Base-by-base conservation (phyloP, 1,140 invertebrate genomes). In the Coenobita brevimanus region DNA sequence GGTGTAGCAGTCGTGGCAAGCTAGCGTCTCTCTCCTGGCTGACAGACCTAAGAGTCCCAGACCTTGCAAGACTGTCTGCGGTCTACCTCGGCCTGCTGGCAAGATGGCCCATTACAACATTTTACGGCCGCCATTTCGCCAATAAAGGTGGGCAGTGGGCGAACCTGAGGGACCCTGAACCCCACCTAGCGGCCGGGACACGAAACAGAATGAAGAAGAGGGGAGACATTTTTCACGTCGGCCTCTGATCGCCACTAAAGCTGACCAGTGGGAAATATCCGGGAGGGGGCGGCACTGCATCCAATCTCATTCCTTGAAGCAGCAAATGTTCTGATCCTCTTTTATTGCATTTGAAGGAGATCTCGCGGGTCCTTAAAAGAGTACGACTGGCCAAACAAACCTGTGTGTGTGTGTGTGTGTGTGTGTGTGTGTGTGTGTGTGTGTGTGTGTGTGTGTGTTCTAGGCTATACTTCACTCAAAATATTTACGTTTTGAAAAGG, bases 311-410 rank as follows among this genome's bases (percentile, higher is more conserved):
- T 87, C 84, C 84, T 87, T 41, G 76, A 80, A 87, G 76, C 76
- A 79, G 84, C 84, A 87, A 87, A 81, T 87, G 84, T 81, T 80
- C 84, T 71, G 60, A 80, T 79, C 46, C 76, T 87, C 84, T 67
- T 87, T 87, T 87, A 87, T 87, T 87, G 84, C 84, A 80, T 80
- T 87, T 80, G 84, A 87, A 87, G 84, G 84, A 87, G 84, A 80
- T 87, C 84, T 87, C 84, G 21, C 13, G 84, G 84, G 84, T 50
- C 78, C 67, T 67, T 73, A 54, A 73, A 83, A 71, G 67, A 38
- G 43, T 54, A 57, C 38, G 43, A 71, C 27, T 43, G n/a, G 30
- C 67, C 24, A 24, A 73, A 30, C 10, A 50, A 83, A 83, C 24
- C 81, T n/a, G n/a, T n/a, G n/a, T n/a, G n/a, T n/a, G n/a, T n/a